Evolutionary conservation across 2,113 vertebrate species (phyloP), one percentile per base, ranked within the genome.

Genomic region (Crotalus horridus): DNA sequence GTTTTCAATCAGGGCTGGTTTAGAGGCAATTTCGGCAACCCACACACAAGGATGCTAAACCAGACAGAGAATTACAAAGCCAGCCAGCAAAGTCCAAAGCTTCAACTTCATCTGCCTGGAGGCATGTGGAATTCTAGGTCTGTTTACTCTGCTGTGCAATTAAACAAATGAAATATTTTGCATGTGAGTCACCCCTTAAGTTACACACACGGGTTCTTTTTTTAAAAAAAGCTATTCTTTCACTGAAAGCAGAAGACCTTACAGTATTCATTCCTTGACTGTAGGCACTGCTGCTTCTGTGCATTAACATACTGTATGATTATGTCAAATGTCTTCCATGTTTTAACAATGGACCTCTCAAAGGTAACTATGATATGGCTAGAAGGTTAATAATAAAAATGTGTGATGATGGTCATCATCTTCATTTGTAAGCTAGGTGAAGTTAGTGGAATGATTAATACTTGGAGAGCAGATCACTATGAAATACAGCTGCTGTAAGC

Each of bases 101-200:
- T 91, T 91, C n/a, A 81, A 86, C 91, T 93, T 33, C 88, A 90
- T 86, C 93, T 95, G 88, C 69, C 51, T 91, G 93, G 33, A 93
- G 88, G 86, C 46, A 54, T 90, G 10, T 94, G 92, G 64, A 95
- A 93, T 93, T 95, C 91, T 91, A 6, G 1, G 24, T 0, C 0
- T 39, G 74, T 94, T 94, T 94, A 94, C 81, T 90, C 88, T 90
- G 91, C 91, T 53, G 48, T 92, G 85, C 88, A 90, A 87, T 90
- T 92, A 94, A 92, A 90, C 91, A 92, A 92, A 90, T 94, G 87
- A 94, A 92, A 94, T 94, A 92, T 92, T 87, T 92, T 85, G 92
- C 90, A 94, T 69, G 33, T 91, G 87, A 94, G 51, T 90, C 91
- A 90, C 81, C 55, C 74, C 58, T 92, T 92, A 55, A 46, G 58